phyloP scores from a whole-genome alignment of 2,797 vertebrate species.

The Erithacus rubecula region DNA sequence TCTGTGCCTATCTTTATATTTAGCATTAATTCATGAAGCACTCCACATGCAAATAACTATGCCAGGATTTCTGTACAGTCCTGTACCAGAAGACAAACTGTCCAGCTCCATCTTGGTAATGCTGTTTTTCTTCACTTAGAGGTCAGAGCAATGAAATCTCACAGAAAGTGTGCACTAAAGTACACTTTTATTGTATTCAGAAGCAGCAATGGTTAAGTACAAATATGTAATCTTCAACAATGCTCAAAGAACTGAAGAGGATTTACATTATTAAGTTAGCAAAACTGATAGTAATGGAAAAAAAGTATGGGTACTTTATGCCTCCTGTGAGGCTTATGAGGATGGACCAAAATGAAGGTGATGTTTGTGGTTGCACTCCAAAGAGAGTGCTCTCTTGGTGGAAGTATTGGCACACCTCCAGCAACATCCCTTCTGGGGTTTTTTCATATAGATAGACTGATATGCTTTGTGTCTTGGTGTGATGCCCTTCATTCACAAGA shows the following conservation, averaged over 20 bases:
- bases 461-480: not conserved
- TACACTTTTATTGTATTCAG: not conserved
- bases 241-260: not conserved
- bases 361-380: not conserved
- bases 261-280: not conserved
- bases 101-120: not conserved
- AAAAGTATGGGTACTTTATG: not conserved
- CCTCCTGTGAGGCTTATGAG: not conserved
- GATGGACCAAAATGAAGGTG: not conserved
- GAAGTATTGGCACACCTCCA: not conserved
- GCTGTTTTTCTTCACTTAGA: not conserved
- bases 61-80: not conserved
- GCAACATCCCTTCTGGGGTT: not conserved
- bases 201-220: not conserved
- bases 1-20: not conserved
- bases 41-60: not conserved
- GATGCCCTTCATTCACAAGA: not conserved
- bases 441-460: not conserved
- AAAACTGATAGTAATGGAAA: not conserved
- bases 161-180: not conserved
- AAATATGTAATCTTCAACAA: not conserved
- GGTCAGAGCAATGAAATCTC: not conserved
- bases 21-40: not conserved
- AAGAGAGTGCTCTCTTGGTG: not conserved
- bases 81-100: not conserved